These are phyloP conservation scores for Micoletzkya japonica DNA, from an alignment of 2,888 invertebrate genomes.

Conservation along the genomic window DNA sequence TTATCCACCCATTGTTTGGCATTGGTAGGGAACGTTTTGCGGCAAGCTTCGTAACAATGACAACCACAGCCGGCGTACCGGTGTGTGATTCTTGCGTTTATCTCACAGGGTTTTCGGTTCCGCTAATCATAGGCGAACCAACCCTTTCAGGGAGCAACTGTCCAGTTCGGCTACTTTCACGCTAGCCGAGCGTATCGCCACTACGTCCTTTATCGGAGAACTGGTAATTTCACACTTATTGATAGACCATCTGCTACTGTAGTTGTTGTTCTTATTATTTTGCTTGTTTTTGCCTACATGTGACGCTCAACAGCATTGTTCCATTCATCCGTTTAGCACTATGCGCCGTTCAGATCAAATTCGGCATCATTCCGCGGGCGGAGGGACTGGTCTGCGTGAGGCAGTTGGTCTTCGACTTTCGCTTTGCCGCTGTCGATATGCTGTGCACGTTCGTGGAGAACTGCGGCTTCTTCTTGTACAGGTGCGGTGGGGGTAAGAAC, in stretches of 20 bases:
- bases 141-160: slow-evolving; percentile 15
- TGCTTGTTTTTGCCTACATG: background rate
- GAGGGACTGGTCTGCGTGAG: slow-evolving; percentile 57
- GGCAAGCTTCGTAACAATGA: too few relatives aligned
- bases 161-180: background rate
- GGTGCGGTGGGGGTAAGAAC: too few relatives aligned
- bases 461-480: slow-evolving; percentile 47
- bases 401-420: slow-evolving; percentile 55
- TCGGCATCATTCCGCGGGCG: slow-evolving; percentile 56
- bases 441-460: slow-evolving; percentile 54
- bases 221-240: background rate
- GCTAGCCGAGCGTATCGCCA: slow-evolving; percentile 1
- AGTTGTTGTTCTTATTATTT: background rate
- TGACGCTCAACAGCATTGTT: background rate
- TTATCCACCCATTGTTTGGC: too few relatives aligned
- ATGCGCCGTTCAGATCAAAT: slow-evolving; percentile 46
- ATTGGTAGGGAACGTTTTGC: too few relatives aligned
- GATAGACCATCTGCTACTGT: background rate
- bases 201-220: slow-evolving; percentile 20
- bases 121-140: too few relatives aligned
- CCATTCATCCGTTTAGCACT: background rate
- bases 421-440: slow-evolving; percentile 58
- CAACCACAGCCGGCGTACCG: too few relatives aligned
- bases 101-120: too few relatives aligned
- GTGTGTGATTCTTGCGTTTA: too few relatives aligned